These are phyloP conservation scores for Enchytraeus crypticus DNA, from an alignment of 2,888 invertebrate species.

Conservation along the genomic window DNA sequence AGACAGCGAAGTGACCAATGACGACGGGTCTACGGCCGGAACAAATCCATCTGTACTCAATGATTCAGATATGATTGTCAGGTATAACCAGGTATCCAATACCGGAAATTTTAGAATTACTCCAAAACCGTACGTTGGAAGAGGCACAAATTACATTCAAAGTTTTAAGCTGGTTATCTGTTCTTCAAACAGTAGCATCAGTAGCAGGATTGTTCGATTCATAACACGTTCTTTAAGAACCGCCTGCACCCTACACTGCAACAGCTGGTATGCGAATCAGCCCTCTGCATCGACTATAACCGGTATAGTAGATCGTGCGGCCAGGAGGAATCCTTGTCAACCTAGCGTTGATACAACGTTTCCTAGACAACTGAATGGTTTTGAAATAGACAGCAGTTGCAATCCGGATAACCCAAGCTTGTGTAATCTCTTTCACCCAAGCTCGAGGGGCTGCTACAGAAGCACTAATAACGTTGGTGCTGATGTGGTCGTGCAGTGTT, in stretches of 20 bases:
- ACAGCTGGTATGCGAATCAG: constrained; percentile 1
- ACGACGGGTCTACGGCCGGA: too few relatives aligned
- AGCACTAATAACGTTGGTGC: constrained; percentile 10
- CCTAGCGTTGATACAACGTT: constrained; percentile 1
- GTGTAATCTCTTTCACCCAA: constrained; percentile 1
- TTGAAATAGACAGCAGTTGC: constrained; percentile 1
- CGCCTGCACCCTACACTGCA: not conserved
- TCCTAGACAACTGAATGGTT: not conserved
- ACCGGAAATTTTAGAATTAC: too few relatives aligned
- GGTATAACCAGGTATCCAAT: too few relatives aligned
- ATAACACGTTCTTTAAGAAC: not conserved
- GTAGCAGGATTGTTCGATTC: too few relatives aligned
- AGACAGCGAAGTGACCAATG: too few relatives aligned
- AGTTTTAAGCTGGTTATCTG: too few relatives aligned
- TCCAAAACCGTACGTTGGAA: too few relatives aligned
- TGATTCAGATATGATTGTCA: too few relatives aligned
- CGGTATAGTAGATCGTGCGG: not conserved
- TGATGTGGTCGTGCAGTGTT: constrained; percentile 7
- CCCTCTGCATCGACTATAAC: not conserved
- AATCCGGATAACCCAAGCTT: not conserved
- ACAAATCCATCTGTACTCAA: too few relatives aligned
- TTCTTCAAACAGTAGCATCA: too few relatives aligned
- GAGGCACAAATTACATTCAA: too few relatives aligned
- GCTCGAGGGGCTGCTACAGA: constrained; percentile 7
- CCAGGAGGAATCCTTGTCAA: constrained; percentile 7